Percentiles rank a stretch among this genome's conserved stretches.
Evolutionary conservation across 30 jellyfish, hydroid and myxozoan species (phyloP).

Genomic region (Hydractinia echinata): DNA sequence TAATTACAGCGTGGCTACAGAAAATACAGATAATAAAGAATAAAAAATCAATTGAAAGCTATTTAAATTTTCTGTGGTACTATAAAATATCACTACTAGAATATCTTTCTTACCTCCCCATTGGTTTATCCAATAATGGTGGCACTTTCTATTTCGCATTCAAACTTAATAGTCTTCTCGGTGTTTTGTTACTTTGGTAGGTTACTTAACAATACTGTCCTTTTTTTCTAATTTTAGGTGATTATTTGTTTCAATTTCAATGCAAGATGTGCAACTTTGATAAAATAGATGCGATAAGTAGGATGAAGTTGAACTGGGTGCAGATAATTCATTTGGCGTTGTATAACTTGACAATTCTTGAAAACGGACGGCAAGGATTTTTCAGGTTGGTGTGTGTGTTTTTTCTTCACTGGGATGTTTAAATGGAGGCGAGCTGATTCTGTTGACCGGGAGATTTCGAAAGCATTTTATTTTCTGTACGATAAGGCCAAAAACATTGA

Average conservation of each 20-base stretch:
- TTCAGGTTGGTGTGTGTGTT: slow-evolving; percentile 25
- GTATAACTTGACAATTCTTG: slow-evolving; percentile 66
- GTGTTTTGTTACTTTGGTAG: neutral
- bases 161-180: neutral
- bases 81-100: neutral
- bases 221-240: slow-evolving; percentile 13
- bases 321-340: slow-evolving; percentile 77
- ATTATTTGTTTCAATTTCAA: slow-evolving; percentile 15
- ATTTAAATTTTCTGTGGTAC: too few relatives aligned
- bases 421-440: neutral
- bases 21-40: too few relatives aligned
- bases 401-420: neutral
- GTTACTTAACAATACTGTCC: neutral
- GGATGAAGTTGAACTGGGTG: slow-evolving; percentile 72
- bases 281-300: slow-evolving; percentile 16
- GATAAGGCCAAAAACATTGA: too few relatives aligned
- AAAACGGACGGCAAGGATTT: slow-evolving; percentile 93
- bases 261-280: slow-evolving; percentile 34
- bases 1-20: too few relatives aligned
- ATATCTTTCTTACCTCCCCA: neutral
- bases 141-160: neutral
- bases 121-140: neutral
- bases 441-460: neutral
- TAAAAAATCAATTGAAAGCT: too few relatives aligned
- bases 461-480: neutral